Evolutionary conservation across 2,888 invertebrate species (phyloP), one percentile per base, ranked within the genome.

Genomic region (Pterostichus madidus): DNA sequence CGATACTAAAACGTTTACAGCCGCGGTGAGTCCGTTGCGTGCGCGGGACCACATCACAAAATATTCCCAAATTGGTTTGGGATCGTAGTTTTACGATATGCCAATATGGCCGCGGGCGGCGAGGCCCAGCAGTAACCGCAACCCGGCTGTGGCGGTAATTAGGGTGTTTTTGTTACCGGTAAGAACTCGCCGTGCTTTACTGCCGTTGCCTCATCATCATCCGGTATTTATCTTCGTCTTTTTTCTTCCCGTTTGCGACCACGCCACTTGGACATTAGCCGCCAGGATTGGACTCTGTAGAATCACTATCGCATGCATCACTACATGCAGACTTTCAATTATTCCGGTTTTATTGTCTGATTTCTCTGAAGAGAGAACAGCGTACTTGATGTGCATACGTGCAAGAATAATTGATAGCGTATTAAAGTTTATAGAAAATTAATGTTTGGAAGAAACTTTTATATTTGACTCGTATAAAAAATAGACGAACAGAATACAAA

Each of bases 151-250:
- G 75, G 44, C 68, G 82, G 82, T 82, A 82, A 82, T 82, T 82
- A 82, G 82, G 82, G 82, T 82, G 82, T 82, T 82, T 82, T 82
- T 82, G 82, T 82, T 81, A 75, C 61, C 82, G 75, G 82, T 59
- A 59, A 53, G 56, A 73, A 73, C 82, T 46, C 31, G 75, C n/a
- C 76, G 82, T 82, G 82, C 82, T 82, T 75, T 82, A 82, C 76
- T 82, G 82, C 80, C 61, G 49, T 44, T 44, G 79, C 56, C 61
- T 64, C 75, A 76, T 76, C 82, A 76, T 82, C 68, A 44, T 71
- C 68, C 68, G 68, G 44, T 71, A 44, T 71, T 71, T 71, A 71
- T 71, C 68, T 49, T 17, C 11, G 11, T 61, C 64, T 80, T 64
- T 49, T 79, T 64, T 49, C 68, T 46, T 61, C 44, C 15, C 61